These are phyloP conservation scores for Sturnus vulgaris DNA, from an alignment of 2,113 vertebrate species.

Conservation along the genomic window DNA sequence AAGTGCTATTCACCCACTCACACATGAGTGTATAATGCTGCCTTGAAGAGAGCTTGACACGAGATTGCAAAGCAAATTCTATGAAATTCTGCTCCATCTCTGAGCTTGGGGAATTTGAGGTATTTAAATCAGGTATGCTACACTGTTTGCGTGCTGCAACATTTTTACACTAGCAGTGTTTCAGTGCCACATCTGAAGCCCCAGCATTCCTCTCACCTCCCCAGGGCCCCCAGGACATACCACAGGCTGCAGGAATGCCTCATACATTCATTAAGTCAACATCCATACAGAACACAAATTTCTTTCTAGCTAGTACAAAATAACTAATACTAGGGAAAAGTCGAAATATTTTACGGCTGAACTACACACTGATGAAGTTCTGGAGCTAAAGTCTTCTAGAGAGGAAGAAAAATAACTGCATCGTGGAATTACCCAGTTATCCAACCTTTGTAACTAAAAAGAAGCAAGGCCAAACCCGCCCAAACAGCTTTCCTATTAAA, in stretches of 20 bases:
- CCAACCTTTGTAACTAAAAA: background rate
- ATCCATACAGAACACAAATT: background rate
- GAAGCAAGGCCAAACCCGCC: background rate
- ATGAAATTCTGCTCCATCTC: background rate
- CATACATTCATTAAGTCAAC: background rate
- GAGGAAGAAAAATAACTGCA: background rate
- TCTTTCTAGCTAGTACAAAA: background rate
- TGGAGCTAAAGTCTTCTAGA: background rate
- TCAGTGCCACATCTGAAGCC: background rate
- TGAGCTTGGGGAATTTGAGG: background rate
- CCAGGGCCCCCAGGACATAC: background rate
- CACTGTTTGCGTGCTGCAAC: background rate
- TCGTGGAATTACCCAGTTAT: background rate
- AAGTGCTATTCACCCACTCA: conserved; percentile 29
- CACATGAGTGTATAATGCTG: fast-evolving
- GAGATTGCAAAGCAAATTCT: conserved; percentile 9
- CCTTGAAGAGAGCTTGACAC: background rate
- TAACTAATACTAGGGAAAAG: background rate
- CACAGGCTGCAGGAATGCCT: background rate
- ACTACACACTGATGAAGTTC: background rate
- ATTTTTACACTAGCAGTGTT: background rate
- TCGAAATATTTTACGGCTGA: background rate
- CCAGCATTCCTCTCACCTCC: background rate
- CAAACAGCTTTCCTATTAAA: background rate
- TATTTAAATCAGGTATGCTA: background rate